Conservation (phyloP, 2,888 invertebrate genomes). For the Platycheirus rosarum region DNA sequence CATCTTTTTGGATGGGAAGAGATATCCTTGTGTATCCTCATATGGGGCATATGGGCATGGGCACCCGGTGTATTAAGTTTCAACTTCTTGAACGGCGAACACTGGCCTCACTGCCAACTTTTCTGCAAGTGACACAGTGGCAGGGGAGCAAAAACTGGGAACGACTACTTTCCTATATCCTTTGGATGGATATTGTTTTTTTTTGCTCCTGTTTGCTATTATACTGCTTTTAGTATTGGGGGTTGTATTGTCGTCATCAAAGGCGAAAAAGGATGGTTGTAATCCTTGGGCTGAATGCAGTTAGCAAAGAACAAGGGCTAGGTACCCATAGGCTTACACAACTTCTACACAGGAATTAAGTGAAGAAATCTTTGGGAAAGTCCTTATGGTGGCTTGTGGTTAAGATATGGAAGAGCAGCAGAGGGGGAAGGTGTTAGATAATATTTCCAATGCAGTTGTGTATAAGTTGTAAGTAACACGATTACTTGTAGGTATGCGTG, state of each 20-base stretch:
- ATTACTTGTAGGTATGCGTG: conserved; percentile 35
- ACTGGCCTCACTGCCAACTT: conserved; percentile 21
- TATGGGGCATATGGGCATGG: not conserved
- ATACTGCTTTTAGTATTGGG: conserved; percentile 10
- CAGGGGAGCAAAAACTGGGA: conserved; percentile 1
- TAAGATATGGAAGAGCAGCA: no score
- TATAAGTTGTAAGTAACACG: conserved; percentile 43
- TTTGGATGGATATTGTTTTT: conserved; percentile 3
- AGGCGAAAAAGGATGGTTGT: conserved; percentile 33
- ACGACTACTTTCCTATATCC: conserved; percentile 29
- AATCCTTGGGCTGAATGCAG: conserved; percentile 42
- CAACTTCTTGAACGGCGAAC: conserved; percentile 11
- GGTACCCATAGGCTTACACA: conserved; percentile 19
- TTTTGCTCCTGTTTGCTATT: conserved; percentile 1
- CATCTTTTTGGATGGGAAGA: conserved; percentile 35
- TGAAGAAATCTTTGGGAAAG: conserved; percentile 59
- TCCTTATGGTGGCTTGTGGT: conserved; percentile 37
- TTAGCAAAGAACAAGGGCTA: conserved; percentile 19
- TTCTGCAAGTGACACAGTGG: conserved; percentile 39
- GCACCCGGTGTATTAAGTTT: conserved; percentile 33
- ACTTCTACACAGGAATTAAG: conserved; percentile 43
- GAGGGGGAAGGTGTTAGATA: not conserved
- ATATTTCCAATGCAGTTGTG: conserved; percentile 12
- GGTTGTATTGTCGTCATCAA: conserved; percentile 50
- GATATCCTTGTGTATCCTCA: conserved; percentile 44